Evolutionary conservation across 2,113 vertebrate genomes (phyloP).

Genomic region (Aplodontia rufa): DNA sequence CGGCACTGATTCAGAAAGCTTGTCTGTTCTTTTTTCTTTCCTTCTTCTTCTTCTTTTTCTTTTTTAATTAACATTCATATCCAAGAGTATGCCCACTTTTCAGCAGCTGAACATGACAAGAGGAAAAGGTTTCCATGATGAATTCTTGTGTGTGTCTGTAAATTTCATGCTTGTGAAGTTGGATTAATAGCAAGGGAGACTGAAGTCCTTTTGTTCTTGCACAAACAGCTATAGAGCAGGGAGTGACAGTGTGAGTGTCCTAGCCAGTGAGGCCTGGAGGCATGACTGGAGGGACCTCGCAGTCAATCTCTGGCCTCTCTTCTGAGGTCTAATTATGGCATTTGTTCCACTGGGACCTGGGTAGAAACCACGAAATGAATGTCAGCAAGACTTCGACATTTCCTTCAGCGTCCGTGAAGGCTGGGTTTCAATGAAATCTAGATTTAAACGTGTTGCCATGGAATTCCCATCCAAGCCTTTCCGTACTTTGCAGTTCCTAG

Average conservation of each 20-base stretch:
- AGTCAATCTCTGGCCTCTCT: conserved; percentile 58
- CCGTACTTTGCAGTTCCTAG: background rate
- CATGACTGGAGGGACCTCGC: conserved; percentile 16
- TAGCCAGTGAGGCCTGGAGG: conserved; percentile 51
- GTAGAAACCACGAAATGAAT: conserved; percentile 55
- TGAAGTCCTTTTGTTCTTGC: conserved; percentile 76
- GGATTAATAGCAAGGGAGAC: conserved; percentile 69
- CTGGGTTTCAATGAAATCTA: background rate
- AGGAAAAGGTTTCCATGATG: conserved; percentile 79
- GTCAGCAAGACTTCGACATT: conserved; percentile 48
- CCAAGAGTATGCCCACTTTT: conserved; percentile 66
- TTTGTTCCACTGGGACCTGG: conserved; percentile 71
- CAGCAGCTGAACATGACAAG: conserved; percentile 77
- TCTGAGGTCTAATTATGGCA: conserved; percentile 66
- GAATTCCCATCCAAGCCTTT: background rate
- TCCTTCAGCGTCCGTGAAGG: background rate
- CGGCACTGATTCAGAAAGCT: background rate
- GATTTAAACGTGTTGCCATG: background rate
- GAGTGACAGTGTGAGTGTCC: conserved; percentile 40
- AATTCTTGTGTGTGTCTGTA: conserved; percentile 78
- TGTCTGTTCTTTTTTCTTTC: background rate
- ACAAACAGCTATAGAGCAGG: conserved; percentile 70
- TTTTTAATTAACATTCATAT: conserved; percentile 71
- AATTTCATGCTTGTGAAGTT: conserved; percentile 77
- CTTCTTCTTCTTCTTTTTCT: background rate